Evolutionary conservation across 2,113 vertebrate species (phyloP), one percentile per base, ranked within the genome.

Genomic region (Cyrtonyx montezumae): DNA sequence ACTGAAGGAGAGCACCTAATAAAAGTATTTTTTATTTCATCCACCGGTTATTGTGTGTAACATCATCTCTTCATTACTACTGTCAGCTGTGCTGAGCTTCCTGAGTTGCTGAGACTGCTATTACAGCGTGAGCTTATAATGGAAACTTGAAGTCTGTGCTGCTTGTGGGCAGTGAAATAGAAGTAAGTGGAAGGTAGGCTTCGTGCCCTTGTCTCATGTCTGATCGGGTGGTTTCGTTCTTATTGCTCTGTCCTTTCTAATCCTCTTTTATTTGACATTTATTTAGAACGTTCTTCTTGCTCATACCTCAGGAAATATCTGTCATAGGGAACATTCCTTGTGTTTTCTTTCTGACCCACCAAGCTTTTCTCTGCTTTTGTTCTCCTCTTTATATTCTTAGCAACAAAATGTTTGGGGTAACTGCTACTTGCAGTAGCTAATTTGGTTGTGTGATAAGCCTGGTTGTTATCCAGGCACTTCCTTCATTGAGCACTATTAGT

Each of bases 51-150:
- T 4, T 77, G 45, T 77, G 67, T 81, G 87, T 93, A 92, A 85
- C 71, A 69, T 80, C 83, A 90, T 91, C 91, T 82, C 30, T 86
- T 58, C 70, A 48, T 79, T 20, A 3, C 75, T 63, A 5, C 84
- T 91, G 67, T 93, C 87, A 93, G 88, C 86, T 92, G 81, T 55
- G 78, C 84, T 58, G 13, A 48, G 83, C 84, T 46, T 30, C 20
- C 0, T 7, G 8, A 84, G 45, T 25, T 79, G 66, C 92, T 75
- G 84, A 87, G 84, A 15, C 77, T 88, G 86, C 80, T 87, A 1
- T 32, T 53, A 34, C 30, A 62, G 84, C 37, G 2, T 22, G 12
- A 68, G 46, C 61, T 91, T 3, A 17, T 9, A 48, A 66, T 1
- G 11, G 90, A 90, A 79, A 8, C 2, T 11, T 8, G 8, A 45